phyloP scores from a whole-genome alignment of 2,113 vertebrate species.

The Pterophyllum scalare region DNA sequence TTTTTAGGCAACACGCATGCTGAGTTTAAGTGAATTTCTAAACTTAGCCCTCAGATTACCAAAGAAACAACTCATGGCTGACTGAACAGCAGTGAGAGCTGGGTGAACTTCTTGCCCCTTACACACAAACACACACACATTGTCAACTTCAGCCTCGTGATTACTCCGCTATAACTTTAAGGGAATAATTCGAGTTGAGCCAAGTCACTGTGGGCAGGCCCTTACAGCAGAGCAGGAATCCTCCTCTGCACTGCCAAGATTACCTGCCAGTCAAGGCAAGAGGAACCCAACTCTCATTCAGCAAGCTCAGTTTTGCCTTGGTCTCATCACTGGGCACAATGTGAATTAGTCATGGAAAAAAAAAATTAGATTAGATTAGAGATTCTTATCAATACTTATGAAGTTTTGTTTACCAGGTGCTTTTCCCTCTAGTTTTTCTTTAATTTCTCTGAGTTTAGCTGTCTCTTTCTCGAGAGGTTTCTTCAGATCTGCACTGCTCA shows the following conservation, averaged over 20 bases:
- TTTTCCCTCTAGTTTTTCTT: constrained; percentile 53
- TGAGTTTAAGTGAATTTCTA: background rate
- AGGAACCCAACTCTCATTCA: constrained; percentile 57
- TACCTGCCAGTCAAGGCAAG: constrained; percentile 69
- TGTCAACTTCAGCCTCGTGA: constrained; percentile 49
- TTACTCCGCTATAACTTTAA: constrained; percentile 51
- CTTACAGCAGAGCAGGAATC: constrained; percentile 79
- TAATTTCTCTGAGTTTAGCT: constrained; percentile 87
- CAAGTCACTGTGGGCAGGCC: constrained; percentile 69
- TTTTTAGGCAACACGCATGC: background rate
- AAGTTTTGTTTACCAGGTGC: constrained; percentile 64
- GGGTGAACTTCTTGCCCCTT: constrained; percentile 40
- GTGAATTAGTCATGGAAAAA: background rate
- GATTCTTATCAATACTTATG: constrained; percentile 1
- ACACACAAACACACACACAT: constrained; percentile 40
- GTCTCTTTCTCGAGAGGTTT: constrained; percentile 89
- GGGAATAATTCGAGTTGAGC: constrained; percentile 43
- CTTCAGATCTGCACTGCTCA: constrained; percentile 88
- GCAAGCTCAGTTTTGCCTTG: constrained; percentile 78
- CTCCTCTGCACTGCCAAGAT: constrained; percentile 78
- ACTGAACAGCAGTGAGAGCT: constrained; percentile 59
- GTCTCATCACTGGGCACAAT: constrained; percentile 78
- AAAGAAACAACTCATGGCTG: constrained; percentile 70
- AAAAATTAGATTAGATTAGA: too few species aligned
- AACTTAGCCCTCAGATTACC: constrained; percentile 74